A percentile compares a stretch with the other conserved stretches of the same genome.
Conservation (phyloP, 2,888 invertebrate species). For the Trichogramma dendrolimi region DNA sequence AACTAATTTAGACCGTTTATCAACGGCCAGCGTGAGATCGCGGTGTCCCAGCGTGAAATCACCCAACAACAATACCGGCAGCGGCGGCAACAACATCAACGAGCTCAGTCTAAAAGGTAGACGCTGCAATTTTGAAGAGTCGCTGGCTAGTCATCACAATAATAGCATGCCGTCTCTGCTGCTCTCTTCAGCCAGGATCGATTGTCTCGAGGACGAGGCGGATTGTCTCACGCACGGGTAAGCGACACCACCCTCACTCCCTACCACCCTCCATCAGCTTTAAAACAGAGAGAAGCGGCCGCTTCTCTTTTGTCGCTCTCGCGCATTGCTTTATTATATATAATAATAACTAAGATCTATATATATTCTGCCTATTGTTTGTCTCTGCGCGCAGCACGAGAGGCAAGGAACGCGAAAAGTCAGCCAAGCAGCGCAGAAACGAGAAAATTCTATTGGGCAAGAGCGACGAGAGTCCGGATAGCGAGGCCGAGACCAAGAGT, state of each 20-base stretch:
- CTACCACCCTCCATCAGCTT: not conserved
- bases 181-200: slow-evolving; percentile 40
- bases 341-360: not conserved
- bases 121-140: slow-evolving; percentile 44
- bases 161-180: slow-evolving; percentile 28
- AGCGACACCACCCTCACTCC: not conserved
- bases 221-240: slow-evolving; percentile 45
- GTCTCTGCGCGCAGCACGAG: slow-evolving; percentile 25
- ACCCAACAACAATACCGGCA: not conserved
- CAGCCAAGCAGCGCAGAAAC: slow-evolving; percentile 40
- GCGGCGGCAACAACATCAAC: slow-evolving; percentile 27
- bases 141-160: slow-evolving; percentile 38
- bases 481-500: slow-evolving; percentile 46
- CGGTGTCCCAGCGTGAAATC: not conserved
- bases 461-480: slow-evolving; percentile 40
- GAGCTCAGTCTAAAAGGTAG: slow-evolving; percentile 44
- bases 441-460: slow-evolving; percentile 39
- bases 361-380: not conserved
- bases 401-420: slow-evolving; percentile 39
- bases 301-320: slow-evolving; percentile 3
- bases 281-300: not conserved
- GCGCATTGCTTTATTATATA: not conserved
- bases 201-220: slow-evolving; percentile 44
- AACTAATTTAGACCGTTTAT: not conserved
- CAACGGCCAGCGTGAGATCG: not conserved